Percentiles rank a stretch among this genome's conserved stretches.
Evolutionary conservation across 1,140 invertebrate species (phyloP).

Genomic region (Drosophila mayri): DNA sequence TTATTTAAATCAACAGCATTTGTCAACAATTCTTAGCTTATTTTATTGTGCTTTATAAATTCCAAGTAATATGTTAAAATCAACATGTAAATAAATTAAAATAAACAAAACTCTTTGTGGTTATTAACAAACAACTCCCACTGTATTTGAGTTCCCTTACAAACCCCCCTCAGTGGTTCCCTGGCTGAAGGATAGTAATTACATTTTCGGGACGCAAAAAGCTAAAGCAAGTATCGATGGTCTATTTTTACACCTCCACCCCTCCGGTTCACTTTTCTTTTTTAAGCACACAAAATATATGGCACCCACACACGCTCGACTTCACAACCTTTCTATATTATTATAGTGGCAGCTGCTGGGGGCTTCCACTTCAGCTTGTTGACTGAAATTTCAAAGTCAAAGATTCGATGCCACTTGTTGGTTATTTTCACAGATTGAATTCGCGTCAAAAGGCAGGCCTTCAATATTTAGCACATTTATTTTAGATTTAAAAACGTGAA

Average conservation of each 20-base stretch:
- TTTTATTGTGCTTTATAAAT: too few relatives aligned
- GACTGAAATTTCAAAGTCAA: slow-evolving; percentile 41
- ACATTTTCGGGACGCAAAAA: slow-evolving; percentile 11
- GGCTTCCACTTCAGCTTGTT: slow-evolving; percentile 3
- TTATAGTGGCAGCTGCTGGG: slow-evolving; percentile 2
- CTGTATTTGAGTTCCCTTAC: background rate
- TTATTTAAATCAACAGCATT: background rate
- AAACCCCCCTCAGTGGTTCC: background rate
- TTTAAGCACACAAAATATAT: slow-evolving; percentile 17
- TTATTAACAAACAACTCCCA: background rate
- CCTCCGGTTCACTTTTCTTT: background rate
- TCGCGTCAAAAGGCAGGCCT: background rate
- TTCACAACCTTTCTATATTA: slow-evolving; percentile 19
- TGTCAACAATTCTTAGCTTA: background rate
- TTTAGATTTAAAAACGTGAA: background rate
- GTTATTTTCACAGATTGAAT: slow-evolving; percentile 16
- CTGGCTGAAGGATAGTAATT: slow-evolving; percentile 5
- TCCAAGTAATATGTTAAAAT: too few relatives aligned
- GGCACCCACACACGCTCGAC: slow-evolving; percentile 22
- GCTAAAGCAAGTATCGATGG: slow-evolving; percentile 1
- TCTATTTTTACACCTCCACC: slow-evolving; percentile 22
- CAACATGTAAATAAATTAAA: background rate
- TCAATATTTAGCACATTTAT: slow-evolving; percentile 11
- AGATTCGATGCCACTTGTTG: slow-evolving; percentile 38
- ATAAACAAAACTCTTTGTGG: background rate